Evolutionary conservation across 1,140 invertebrate genomes (phyloP).

Genomic region (Calliopsis andreniformis): DNA sequence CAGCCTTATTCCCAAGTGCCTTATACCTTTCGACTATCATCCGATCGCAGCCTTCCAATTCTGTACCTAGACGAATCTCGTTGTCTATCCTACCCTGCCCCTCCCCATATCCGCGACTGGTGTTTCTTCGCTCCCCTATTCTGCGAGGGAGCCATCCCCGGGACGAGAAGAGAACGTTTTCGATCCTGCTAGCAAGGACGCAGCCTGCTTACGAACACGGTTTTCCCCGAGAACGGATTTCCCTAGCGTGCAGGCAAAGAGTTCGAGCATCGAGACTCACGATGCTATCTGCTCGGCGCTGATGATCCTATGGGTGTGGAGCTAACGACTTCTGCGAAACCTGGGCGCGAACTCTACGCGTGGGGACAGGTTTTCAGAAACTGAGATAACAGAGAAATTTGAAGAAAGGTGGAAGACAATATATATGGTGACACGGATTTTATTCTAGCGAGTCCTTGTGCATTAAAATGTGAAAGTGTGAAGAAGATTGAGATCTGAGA

Average conservation of each 20-base stretch:
- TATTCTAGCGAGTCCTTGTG: too few relatives aligned
- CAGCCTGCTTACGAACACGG: not conserved
- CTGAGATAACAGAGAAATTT: too few relatives aligned
- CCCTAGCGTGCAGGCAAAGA: not conserved
- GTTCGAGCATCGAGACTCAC: slow-evolving; percentile 9
- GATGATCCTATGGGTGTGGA: slow-evolving; percentile 3
- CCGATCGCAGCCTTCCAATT: slow-evolving; percentile 64
- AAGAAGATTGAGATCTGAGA: too few relatives aligned
- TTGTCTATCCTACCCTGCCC: slow-evolving; percentile 43
- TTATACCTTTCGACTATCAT: slow-evolving; percentile 64
- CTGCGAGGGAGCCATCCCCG: not conserved
- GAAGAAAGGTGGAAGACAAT: too few relatives aligned
- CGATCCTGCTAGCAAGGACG: slow-evolving; percentile 9
- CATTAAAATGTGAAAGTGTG: too few relatives aligned
- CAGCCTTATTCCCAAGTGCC: slow-evolving; percentile 60
- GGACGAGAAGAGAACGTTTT: slow-evolving; percentile 17
- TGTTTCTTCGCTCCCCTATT: not conserved
- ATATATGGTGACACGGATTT: too few relatives aligned
- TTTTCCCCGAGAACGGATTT: slow-evolving; percentile 11
- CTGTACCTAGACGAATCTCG: slow-evolving; percentile 62
- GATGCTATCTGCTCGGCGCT: not conserved
- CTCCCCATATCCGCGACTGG: not conserved
- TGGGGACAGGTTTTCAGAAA: too few relatives aligned
- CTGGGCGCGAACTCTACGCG: not conserved
- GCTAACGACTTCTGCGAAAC: slow-evolving; percentile 41